Conservation (phyloP, 2,113 vertebrate species). For the Tupaia chinensis region DNA sequence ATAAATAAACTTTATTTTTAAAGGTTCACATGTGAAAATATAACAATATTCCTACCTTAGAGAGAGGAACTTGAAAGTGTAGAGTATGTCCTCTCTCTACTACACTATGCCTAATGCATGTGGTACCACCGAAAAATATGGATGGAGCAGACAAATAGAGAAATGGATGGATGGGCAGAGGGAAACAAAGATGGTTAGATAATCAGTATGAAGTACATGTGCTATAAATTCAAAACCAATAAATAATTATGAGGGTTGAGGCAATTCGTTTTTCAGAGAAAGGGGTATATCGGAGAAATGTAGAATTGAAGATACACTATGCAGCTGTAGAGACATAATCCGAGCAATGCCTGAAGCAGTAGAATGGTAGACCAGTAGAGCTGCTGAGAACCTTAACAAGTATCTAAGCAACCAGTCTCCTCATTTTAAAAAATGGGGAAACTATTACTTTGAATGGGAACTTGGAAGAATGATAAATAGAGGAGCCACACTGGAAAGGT, state of each 20-base stretch:
- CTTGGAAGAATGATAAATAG: neutral
- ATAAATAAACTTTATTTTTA: neutral
- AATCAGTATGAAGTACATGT: neutral
- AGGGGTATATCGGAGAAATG: neutral
- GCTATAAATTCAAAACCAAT: neutral
- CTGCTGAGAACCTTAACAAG: neutral
- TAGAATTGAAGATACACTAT: neutral
- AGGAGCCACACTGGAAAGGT: neutral
- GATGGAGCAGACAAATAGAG: neutral
- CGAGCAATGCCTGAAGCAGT: neutral
- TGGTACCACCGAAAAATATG: neutral
- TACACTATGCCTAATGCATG: neutral
- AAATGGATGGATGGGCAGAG: neutral
- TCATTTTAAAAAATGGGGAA: neutral
- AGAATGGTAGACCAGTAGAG: neutral
- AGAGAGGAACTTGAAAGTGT: neutral
- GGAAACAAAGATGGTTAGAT: neutral
- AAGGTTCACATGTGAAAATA: neutral
- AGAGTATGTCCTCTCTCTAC: neutral
- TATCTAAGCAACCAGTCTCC: fast-evolving
- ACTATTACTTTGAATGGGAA: neutral
- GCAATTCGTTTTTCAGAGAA: neutral
- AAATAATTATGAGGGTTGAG: neutral
- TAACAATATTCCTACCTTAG: neutral
- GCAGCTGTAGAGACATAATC: neutral